A percentile compares a stretch with the other conserved stretches of the same genome.
These are phyloP conservation scores for Cerceris ruficornis DNA, from an alignment of 2,888 invertebrate genomes.

Conservation along the genomic window DNA sequence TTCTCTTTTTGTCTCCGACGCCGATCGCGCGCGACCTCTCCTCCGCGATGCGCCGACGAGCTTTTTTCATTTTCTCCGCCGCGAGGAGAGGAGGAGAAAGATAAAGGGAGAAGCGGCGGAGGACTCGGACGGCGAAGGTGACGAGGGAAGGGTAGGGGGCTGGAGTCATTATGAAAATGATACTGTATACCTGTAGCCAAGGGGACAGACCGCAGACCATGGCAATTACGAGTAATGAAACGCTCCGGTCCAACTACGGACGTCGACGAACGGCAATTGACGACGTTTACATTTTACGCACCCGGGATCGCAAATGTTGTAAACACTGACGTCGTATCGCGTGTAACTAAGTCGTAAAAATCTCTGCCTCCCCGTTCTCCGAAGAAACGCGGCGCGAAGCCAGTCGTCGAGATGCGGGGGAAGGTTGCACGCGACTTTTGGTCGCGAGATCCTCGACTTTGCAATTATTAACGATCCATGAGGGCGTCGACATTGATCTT, in stretches of 20 bases:
- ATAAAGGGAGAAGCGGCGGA: background rate
- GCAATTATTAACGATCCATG: constrained; percentile 36
- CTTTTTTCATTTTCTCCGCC: constrained; percentile 60
- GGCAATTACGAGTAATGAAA: constrained; percentile 81
- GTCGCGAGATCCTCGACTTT: constrained; percentile 16
- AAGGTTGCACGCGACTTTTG: constrained; percentile 21
- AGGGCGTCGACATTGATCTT: background rate
- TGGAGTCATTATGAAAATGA: constrained; percentile 81
- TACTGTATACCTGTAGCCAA: constrained; percentile 75
- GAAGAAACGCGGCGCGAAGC: constrained; percentile 38
- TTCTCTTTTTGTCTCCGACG: constrained; percentile 15
- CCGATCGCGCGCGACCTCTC: constrained; percentile 47
- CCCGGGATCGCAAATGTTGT: constrained; percentile 45
- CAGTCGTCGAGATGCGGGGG: background rate
- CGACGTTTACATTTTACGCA: constrained; percentile 70
- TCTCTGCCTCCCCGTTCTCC: constrained; percentile 49
- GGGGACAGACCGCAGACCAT: constrained; percentile 79
- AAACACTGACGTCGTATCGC: constrained; percentile 69
- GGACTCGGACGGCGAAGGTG: constrained; percentile 18
- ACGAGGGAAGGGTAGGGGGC: constrained; percentile 29
- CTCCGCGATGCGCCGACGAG: constrained; percentile 37
- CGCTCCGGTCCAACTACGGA: constrained; percentile 72
- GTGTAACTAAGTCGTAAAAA: constrained; percentile 74
- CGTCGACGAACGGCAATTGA: constrained; percentile 68
- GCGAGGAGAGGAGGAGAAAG: constrained; percentile 24